Evolutionary conservation across 2,888 invertebrate genomes (phyloP), one percentile per base, ranked within the genome.

Genomic region (Malthinus seriepunctatus): DNA sequence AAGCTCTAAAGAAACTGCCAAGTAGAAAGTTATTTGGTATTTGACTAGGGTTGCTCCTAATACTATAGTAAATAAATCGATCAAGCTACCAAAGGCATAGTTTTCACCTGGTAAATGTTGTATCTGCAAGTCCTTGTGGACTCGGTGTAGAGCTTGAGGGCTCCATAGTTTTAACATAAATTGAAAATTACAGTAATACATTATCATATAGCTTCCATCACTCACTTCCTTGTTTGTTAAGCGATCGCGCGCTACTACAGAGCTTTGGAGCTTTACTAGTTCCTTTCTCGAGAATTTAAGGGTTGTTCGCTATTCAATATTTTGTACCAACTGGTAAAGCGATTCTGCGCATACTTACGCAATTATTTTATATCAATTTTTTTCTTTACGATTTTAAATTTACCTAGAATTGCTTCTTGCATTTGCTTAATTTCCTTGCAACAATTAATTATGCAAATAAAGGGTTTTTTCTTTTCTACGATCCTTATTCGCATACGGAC

Each of bases 111-210:
- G 76, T 71, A 68, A 75, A 78, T 55, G 79, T 77, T 51, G 78
- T 77, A 69, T 78, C 79, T 55, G 73, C 75, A 67, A 75, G 72
- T 63, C 73, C 71, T 52, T 76, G 73, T 61, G 77, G 69, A 58
- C 71, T 75, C 63, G 76, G 76, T 47, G 77, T 78, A 67, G 79
- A 78, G 71, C 78, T 79, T 64, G 78, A 73, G 61, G 78, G 73
- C 73, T 78, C 78, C 78, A 78, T 78, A 58, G 60, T 67, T 63
- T 57, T 52, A 48, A 46, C 56, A 63, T 56, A 60, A 63, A 59
- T 61, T 47, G 57, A 51, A 51, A 50, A 53, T 23, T 54, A 53
- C 57, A 57, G 51, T 46, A 46, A 62, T 60, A 62, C 65, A 65
- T 65, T 56, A 56, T 63, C 60, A 63, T 55, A 47, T 55, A 50